Evolutionary conservation across 2,888 invertebrate genomes (phyloP).

Genomic region (Oligia strigilis): DNA sequence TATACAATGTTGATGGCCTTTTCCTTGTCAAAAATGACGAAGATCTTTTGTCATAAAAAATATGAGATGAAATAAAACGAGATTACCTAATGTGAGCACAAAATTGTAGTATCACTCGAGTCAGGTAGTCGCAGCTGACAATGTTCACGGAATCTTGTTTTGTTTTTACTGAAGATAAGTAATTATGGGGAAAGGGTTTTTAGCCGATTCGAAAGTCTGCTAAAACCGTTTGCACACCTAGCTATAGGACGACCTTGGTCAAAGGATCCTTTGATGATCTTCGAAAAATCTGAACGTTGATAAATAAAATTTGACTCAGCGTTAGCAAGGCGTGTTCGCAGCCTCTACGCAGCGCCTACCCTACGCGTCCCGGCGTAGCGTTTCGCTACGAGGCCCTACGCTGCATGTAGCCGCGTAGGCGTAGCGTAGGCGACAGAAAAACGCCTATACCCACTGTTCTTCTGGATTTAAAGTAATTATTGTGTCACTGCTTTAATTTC

Average conservation of each 20-base stretch:
- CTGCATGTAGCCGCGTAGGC: conserved; percentile 2
- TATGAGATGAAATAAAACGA: conserved; percentile 86
- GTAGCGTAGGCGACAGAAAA: neutral
- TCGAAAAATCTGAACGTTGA: neutral
- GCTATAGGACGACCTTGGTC: neutral
- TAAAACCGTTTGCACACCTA: neutral
- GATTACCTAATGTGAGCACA: conserved; percentile 86
- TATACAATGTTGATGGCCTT: conserved; percentile 90
- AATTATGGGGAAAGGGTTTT: conserved; percentile 47
- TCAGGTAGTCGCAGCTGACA: conserved; percentile 79
- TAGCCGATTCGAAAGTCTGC: neutral
- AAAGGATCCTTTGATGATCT: neutral
- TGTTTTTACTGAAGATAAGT: conserved; percentile 46
- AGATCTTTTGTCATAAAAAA: conserved; percentile 89
- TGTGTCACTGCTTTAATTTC: neutral
- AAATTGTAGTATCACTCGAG: conserved; percentile 84
- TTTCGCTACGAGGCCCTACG: conserved; percentile 8
- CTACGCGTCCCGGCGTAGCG: neutral
- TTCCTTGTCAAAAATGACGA: conserved; percentile 91
- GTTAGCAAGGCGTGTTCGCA: neutral
- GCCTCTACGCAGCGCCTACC: conserved; percentile 2
- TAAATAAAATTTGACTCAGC: neutral
- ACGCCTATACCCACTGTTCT: too few species aligned
- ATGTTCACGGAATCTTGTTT: conserved; percentile 54
- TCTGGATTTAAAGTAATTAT: neutral